Conservation (phyloP, 2,113 vertebrate species). For the Daboia siamensis region DNA sequence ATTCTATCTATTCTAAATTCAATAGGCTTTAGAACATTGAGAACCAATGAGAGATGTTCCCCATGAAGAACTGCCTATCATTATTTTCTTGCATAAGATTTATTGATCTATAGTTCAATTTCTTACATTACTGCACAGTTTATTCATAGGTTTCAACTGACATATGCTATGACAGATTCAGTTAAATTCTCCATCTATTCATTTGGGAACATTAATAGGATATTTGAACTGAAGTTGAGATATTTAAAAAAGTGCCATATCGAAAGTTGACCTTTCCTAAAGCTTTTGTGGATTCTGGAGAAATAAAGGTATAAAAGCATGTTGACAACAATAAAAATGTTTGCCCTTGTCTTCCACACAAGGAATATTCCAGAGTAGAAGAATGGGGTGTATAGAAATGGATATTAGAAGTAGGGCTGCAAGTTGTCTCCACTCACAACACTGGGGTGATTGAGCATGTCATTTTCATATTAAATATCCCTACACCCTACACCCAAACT, state of each 20-base stretch:
- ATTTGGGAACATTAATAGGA: background rate
- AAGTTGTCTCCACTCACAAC: too few species aligned
- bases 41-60: background rate
- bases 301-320: background rate
- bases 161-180: background rate
- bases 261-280: background rate
- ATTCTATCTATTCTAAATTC: background rate
- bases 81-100: background rate
- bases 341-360: too few species aligned
- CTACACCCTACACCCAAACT: too few species aligned
- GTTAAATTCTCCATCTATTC: background rate
- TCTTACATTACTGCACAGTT: background rate
- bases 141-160: background rate
- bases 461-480: too few species aligned
- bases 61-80: background rate
- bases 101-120: background rate
- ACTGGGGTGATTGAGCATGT: too few species aligned
- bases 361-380: too few species aligned
- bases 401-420: too few species aligned
- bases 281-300: background rate
- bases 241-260: background rate
- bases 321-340: background rate
- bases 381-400: too few species aligned
- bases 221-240: background rate
- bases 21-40: background rate